Evolutionary conservation across 2,888 invertebrate genomes (phyloP).

Genomic region (Erannis defoliaria): DNA sequence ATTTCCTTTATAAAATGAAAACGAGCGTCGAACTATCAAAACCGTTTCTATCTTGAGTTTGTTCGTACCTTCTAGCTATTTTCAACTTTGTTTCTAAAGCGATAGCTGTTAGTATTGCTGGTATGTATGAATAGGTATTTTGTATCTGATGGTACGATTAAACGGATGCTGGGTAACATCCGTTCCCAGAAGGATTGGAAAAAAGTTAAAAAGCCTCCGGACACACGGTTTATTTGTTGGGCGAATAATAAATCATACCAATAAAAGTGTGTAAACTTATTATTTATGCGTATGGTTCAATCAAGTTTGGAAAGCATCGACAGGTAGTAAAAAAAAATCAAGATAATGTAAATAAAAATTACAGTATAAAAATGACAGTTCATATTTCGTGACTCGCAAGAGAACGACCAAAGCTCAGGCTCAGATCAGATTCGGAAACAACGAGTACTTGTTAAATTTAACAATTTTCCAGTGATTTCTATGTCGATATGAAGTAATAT

Average conservation of each 20-base stretch:
- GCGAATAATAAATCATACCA: constrained; percentile 17
- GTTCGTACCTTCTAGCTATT: constrained; percentile 9
- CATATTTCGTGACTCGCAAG: too few relatives aligned
- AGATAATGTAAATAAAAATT: too few relatives aligned
- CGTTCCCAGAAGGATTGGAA: constrained; percentile 82
- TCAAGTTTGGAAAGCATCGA: too few relatives aligned
- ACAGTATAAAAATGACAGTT: too few relatives aligned
- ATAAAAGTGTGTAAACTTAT: constrained; percentile 10
- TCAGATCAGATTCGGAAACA: too few relatives aligned
- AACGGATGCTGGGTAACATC: constrained; percentile 76
- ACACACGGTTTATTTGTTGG: constrained; percentile 47
- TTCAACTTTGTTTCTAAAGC: constrained; percentile 8
- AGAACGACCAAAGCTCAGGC: too few relatives aligned
- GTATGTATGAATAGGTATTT: constrained; percentile 44
- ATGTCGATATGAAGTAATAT: too few relatives aligned
- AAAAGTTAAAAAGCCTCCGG: constrained; percentile 51
- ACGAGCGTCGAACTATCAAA: constrained; percentile 8
- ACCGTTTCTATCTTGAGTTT: neutral
- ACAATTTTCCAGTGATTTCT: too few relatives aligned
- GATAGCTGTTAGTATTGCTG: constrained; percentile 34
- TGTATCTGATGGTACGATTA: constrained; percentile 65
- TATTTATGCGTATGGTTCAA: neutral
- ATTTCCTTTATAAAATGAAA: constrained; percentile 1
- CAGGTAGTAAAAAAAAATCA: too few relatives aligned
- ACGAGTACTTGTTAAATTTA: too few relatives aligned